A percentile compares a stretch with the other conserved stretches of the same genome.
These are phyloP conservation scores for Halcyon leucocephala DNA, from an alignment of 2,797 vertebrate species.

Conservation along the genomic window DNA sequence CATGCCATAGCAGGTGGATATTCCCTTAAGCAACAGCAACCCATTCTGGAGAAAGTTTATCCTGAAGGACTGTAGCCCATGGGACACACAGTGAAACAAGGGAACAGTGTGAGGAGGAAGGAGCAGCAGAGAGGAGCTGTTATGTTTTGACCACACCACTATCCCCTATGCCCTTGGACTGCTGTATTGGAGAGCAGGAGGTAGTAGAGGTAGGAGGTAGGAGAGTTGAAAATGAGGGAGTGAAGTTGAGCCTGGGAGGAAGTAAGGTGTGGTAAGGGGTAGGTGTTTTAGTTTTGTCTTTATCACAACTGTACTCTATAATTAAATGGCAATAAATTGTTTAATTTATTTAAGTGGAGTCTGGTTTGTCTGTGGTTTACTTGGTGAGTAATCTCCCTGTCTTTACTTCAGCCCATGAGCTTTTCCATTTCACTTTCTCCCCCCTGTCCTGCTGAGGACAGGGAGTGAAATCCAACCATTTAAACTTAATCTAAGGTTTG, in stretches of 20 bases:
- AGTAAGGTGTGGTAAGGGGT: rapidly evolving
- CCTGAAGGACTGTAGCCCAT: background rate
- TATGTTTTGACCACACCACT: rapidly evolving
- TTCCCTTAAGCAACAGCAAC: background rate
- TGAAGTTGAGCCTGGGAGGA: background rate
- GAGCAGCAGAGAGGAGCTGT: background rate
- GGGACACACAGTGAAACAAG: rapidly evolving
- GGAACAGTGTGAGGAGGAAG: background rate
- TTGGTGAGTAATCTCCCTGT: background rate
- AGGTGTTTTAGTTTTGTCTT: background rate
- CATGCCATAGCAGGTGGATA: background rate
- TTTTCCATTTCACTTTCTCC: background rate
- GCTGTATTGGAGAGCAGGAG: rapidly evolving
- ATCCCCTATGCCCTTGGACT: rapidly evolving
- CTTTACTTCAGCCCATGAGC: rapidly evolving
- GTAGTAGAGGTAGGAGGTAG: background rate
- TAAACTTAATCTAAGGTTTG: background rate
- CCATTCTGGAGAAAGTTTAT: background rate
- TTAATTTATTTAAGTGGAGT: background rate
- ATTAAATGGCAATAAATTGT: background rate
- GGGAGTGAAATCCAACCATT: rapidly evolving
- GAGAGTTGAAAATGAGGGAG: background rate
- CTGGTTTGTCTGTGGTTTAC: background rate
- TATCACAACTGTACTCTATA: background rate
- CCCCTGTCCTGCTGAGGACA: rapidly evolving